Base-by-base conservation (phyloP, 2,113 vertebrate genomes). In the Myotis brandtii region DNA sequence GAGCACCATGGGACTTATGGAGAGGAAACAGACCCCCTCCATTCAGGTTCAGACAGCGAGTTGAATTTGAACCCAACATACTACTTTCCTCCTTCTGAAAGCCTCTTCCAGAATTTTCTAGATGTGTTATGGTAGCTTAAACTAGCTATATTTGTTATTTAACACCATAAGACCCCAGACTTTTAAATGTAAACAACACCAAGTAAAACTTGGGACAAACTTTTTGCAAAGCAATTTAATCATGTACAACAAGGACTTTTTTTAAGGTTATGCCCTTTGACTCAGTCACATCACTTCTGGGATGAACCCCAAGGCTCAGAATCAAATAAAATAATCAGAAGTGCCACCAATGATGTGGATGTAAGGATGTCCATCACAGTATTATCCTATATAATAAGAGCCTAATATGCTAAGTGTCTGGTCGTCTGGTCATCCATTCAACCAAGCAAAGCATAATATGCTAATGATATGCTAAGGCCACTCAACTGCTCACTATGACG, bases 1-100 rank as follows among this genome's bases (percentile, higher is more conserved):
- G 43, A 43, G 11, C 0, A 0, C 43, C 48, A 0, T 0, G 73
- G 43, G 72, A 27, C 62, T 1, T 0, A 43, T 1, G 1, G 40
- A 83, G 43, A 91, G 50, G 59, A 93, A 94, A 48, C n/a, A 12
- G 0, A 13, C 0, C 16, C 34, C 0, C 2, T 56, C 30, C 30
- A 8, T 48, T 73, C 52, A 17, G 43, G 37, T 20, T 52, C 67
- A 81, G 52, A 23, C 0, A 20, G 8, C 18, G 16, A 34, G 13
- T 16, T 23, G 20, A 12, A 16, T 12, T 50, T 32, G 43, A 43
- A 67, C 67, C 77, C 94, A 48, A 17, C 23, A 10, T 23, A 30
- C 12, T 3, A 1, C n/a, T 48, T 40, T 66, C 40, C 69, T 37
- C 82, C 50, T 87, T 89, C 34, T 23, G 21, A 92, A 87, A 17